Percentiles rank a stretch among this genome's conserved stretches.
These are phyloP conservation scores for Microtus ochrogaster DNA, from an alignment of 2,113 vertebrate genomes.

Conservation along the genomic window DNA sequence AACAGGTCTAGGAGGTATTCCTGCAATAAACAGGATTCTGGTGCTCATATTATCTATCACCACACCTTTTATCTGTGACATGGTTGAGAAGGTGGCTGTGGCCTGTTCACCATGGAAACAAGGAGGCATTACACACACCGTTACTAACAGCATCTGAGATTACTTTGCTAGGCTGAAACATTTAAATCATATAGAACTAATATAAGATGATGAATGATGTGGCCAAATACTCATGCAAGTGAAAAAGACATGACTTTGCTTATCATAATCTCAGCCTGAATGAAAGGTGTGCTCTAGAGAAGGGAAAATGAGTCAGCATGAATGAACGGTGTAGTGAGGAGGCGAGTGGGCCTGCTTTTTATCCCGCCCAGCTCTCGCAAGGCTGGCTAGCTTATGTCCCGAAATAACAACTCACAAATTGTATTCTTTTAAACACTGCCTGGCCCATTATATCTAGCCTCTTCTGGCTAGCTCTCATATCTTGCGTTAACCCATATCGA, in stretches of 20 bases:
- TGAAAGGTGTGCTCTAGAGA: too few relatives aligned
- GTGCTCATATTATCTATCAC: background rate
- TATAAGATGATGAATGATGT: background rate
- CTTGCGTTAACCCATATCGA: too few relatives aligned
- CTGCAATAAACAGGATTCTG: background rate
- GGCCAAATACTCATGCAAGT: background rate
- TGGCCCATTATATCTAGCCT: too few relatives aligned
- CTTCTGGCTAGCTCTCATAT: too few relatives aligned
- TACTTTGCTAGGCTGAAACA: background rate
- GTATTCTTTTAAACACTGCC: too few relatives aligned
- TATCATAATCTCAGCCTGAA: background rate
- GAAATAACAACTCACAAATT: too few relatives aligned
- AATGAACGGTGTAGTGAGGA: too few relatives aligned
- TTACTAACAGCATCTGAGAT: background rate
- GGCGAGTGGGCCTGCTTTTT: too few relatives aligned
- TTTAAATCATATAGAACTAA: background rate
- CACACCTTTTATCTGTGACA: background rate
- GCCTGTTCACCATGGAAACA: background rate
- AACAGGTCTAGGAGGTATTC: background rate
- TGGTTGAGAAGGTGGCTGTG: background rate
- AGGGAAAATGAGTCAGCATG: too few relatives aligned
- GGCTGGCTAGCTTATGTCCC: too few relatives aligned
- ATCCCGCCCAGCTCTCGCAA: too few relatives aligned
- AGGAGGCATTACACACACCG: background rate
- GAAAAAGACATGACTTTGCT: background rate